Evolutionary conservation across 2,888 invertebrate species (phyloP).

Genomic region (Chrysolina haemoptera): DNA sequence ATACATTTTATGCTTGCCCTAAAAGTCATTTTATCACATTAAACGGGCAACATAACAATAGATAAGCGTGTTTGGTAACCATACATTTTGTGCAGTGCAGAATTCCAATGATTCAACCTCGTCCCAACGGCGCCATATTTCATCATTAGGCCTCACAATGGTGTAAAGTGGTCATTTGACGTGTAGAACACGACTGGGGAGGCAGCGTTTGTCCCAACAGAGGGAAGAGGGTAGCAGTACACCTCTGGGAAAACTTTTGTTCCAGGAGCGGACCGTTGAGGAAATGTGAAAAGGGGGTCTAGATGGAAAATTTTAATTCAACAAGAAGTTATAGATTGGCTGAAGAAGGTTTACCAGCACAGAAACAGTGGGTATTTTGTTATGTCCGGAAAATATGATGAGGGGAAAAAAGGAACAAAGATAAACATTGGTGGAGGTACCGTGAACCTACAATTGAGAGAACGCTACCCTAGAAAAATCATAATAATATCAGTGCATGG

Average conservation of each 20-base stretch:
- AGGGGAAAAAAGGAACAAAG: no score
- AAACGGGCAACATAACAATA: constrained; percentile 49
- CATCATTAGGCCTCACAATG: constrained; percentile 71
- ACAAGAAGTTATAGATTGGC: no score
- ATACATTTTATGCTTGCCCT: constrained; percentile 40
- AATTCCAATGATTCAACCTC: constrained; percentile 70
- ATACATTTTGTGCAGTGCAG: constrained; percentile 51
- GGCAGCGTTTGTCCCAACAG: constrained; percentile 50
- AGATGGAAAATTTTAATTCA: background rate
- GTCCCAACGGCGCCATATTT: constrained; percentile 71
- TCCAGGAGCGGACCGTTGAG: constrained; percentile 3
- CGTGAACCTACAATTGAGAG: no score
- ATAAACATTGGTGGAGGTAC: no score
- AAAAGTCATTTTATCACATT: constrained; percentile 47
- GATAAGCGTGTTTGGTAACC: constrained; percentile 41
- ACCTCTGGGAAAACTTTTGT: constrained; percentile 65
- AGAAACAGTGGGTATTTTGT: no score
- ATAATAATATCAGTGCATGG: no score
- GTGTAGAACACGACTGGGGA: constrained; percentile 66
- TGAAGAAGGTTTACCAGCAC: no score
- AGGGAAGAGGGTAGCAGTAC: constrained; percentile 51
- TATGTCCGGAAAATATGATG: no score
- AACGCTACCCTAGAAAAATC: no score
- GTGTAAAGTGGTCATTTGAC: constrained; percentile 73
- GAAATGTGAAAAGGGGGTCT: background rate